phyloP scores from a whole-genome alignment of 1,140 invertebrate species.

The Odontomachus brunneus region DNA sequence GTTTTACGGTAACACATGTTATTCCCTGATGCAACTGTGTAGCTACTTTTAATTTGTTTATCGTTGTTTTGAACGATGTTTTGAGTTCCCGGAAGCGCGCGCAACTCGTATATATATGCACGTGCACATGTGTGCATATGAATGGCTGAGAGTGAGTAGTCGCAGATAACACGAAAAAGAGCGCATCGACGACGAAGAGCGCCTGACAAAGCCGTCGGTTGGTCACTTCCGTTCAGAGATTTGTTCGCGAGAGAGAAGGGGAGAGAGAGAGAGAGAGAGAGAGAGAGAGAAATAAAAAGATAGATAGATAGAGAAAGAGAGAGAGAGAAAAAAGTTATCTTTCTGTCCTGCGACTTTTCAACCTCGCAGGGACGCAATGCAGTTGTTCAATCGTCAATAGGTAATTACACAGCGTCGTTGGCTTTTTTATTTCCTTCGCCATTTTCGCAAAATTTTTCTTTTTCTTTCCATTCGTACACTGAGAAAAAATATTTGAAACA shows the following conservation, averaged over 20 bases:
- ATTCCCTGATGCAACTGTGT: conserved; percentile 17
- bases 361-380: too few species aligned
- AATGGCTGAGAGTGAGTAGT: neutral
- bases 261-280: neutral
- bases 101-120: neutral
- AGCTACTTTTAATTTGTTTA: conserved; percentile 59
- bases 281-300: too few species aligned
- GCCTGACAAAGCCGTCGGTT: conserved; percentile 43
- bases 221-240: conserved; percentile 18
- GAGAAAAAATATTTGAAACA: too few species aligned
- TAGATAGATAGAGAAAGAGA: too few species aligned
- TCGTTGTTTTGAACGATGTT: conserved; percentile 18
- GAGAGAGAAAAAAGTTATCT: too few species aligned
- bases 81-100: conserved; percentile 56
- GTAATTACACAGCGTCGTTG: too few species aligned
- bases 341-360: too few species aligned
- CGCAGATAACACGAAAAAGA: conserved; percentile 24
- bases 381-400: too few species aligned
- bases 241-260: neutral
- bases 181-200: neutral
- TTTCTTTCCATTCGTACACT: too few species aligned
- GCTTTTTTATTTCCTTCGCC: too few species aligned
- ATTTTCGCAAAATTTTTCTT: too few species aligned
- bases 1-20: conserved; percentile 1
- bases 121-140: neutral